These are phyloP conservation scores for Agraylea sexmaculata DNA, from an alignment of 1,140 invertebrate genomes.

Conservation along the genomic window DNA sequence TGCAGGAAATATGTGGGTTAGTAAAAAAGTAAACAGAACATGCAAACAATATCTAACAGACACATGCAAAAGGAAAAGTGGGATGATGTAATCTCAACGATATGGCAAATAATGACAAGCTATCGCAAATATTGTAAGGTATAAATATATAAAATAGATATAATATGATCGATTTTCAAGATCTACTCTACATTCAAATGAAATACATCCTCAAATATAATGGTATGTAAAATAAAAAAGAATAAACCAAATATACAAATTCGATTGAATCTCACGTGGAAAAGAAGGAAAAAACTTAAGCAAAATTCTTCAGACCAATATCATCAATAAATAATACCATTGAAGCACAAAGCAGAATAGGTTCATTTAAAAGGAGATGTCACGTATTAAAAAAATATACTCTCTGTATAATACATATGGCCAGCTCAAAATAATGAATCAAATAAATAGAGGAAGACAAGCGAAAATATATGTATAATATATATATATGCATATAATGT, in stretches of 20 bases:
- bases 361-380: slow-evolving; percentile 14
- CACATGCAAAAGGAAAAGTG: too few relatives aligned
- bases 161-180: slow-evolving; percentile 23
- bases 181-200: slow-evolving; percentile 15
- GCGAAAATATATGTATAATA: slow-evolving; percentile 19
- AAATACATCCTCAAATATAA: slow-evolving; percentile 5
- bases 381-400: slow-evolving; percentile 12
- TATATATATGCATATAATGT: slow-evolving; percentile 7
- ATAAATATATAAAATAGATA: background rate
- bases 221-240: too few relatives aligned
- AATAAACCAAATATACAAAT: background rate
- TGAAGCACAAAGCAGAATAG: slow-evolving; percentile 22
- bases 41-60: too few relatives aligned
- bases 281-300: too few relatives aligned
- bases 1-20: too few relatives aligned
- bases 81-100: too few relatives aligned
- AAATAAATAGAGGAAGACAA: slow-evolving; percentile 20
- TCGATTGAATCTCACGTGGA: too few relatives aligned
- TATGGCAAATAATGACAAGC: too few relatives aligned
- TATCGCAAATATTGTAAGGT: background rate
- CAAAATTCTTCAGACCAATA: too few relatives aligned
- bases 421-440: slow-evolving; percentile 19
- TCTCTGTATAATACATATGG: too few relatives aligned
- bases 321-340: slow-evolving; percentile 1
- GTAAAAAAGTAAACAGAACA: too few relatives aligned